Conservation (phyloP, 2,113 vertebrate genomes). For the Junco hyemalis region DNA sequence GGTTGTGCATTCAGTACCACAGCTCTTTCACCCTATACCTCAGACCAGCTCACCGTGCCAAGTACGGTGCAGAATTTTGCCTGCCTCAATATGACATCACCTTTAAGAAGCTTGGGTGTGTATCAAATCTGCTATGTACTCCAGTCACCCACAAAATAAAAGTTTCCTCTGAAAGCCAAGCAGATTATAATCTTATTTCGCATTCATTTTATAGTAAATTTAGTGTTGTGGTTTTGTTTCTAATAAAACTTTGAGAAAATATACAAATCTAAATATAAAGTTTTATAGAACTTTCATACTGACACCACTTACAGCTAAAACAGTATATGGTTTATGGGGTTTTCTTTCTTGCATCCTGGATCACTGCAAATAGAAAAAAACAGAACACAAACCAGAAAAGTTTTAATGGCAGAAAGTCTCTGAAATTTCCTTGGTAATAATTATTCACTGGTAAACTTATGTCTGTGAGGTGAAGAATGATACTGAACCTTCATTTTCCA, state of each 20-base stretch:
- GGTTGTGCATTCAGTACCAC: neutral
- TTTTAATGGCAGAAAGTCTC: neutral
- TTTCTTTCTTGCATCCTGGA: neutral
- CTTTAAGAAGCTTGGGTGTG: neutral
- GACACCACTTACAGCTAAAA: neutral
- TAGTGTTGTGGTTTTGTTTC: neutral
- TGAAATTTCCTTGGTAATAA: neutral
- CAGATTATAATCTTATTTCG: neutral
- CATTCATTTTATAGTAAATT: neutral
- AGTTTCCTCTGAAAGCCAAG: neutral
- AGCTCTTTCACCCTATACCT: neutral
- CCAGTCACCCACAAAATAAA: neutral
- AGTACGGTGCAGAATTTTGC: neutral
- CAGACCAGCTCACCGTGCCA: neutral
- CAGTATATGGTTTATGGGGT: neutral
- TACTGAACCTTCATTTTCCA: neutral
- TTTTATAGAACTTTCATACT: neutral
- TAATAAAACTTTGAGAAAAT: neutral
- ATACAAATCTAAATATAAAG: neutral
- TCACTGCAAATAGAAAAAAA: neutral
- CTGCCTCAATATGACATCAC: neutral
- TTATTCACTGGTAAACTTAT: neutral
- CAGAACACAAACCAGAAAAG: neutral
- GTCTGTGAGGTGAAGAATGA: neutral
- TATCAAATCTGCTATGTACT: neutral